phyloP scores from a whole-genome alignment of 1,140 invertebrate genomes.

The Apis mellifera region DNA sequence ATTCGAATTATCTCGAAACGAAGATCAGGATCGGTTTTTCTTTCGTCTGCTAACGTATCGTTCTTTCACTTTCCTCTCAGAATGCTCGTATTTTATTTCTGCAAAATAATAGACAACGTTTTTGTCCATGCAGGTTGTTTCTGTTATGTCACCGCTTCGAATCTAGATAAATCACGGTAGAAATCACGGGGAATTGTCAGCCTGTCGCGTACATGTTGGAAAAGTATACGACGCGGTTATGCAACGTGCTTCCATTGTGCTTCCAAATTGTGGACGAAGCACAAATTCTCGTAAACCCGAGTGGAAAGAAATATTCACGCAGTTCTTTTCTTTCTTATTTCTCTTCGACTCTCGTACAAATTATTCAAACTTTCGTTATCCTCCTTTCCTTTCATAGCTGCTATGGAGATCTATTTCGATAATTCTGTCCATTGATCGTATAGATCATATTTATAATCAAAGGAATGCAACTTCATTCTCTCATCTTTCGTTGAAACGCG shows the following conservation, averaged over 20 bases:
- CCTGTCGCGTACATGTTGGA: slow-evolving; percentile 17
- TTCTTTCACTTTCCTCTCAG: not conserved
- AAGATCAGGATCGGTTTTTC: slow-evolving; percentile 19
- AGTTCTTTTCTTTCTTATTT: too few species aligned
- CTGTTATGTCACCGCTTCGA: not conserved
- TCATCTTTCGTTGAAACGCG: too few species aligned
- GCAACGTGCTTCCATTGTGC: not conserved
- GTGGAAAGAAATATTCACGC: too few species aligned
- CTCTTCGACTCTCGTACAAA: too few species aligned
- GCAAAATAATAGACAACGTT: slow-evolving; percentile 58
- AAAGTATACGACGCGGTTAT: slow-evolving; percentile 11
- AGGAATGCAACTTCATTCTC: too few species aligned
- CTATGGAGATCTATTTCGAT: not conserved
- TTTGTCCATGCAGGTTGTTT: slow-evolving; percentile 31
- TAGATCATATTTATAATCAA: too few species aligned
- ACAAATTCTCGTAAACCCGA: too few species aligned
- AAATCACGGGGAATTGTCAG: slow-evolving; percentile 1
- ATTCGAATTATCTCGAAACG: not conserved
- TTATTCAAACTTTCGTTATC: not conserved
- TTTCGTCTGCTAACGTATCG: slow-evolving; percentile 27
- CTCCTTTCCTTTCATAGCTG: not conserved
- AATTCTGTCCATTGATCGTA: not conserved
- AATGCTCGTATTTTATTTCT: slow-evolving; percentile 45
- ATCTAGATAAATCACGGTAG: slow-evolving; percentile 43
- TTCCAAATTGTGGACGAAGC: too few species aligned